Percentiles rank a stretch among this genome's conserved stretches.
Evolutionary conservation across 2,888 invertebrate species (phyloP).

Genomic region (Drosophila fulvimacula): DNA sequence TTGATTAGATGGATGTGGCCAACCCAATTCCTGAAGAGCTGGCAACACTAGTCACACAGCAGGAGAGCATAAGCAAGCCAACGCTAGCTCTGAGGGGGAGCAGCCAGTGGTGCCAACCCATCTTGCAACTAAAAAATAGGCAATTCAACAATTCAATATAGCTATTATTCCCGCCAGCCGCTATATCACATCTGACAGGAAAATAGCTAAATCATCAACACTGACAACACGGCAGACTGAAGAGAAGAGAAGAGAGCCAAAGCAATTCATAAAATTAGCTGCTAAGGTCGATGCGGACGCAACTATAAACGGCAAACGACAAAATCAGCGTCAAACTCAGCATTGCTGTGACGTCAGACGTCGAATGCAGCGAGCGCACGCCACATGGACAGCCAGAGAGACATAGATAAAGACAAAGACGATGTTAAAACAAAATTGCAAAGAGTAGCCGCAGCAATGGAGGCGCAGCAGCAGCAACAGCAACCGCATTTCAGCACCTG

Average conservation of each 20-base stretch:
- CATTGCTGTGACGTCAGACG: conserved; percentile 40
- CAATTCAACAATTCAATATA: too few species aligned
- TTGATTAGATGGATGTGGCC: too few species aligned
- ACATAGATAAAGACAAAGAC: conserved; percentile 14
- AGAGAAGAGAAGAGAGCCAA: conserved; percentile 11
- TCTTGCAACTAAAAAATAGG: too few species aligned
- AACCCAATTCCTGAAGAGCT: too few species aligned
- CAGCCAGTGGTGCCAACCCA: background rate
- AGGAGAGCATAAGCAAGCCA: conserved; percentile 10
- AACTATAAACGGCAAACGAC: conserved; percentile 30
- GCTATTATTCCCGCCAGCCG: too few species aligned
- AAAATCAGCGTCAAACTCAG: conserved; percentile 36
- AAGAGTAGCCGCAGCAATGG: conserved; percentile 21
- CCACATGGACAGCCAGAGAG: conserved; percentile 12
- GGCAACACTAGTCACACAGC: conserved; percentile 13
- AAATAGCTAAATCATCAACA: too few species aligned
- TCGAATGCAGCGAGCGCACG: conserved; percentile 22
- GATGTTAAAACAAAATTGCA: background rate
- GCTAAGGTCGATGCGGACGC: conserved; percentile 53
- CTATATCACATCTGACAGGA: too few species aligned
- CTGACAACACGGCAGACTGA: background rate
- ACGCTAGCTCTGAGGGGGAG: conserved; percentile 17
- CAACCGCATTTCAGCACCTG: conserved; percentile 60
- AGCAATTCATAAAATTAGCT: conserved; percentile 55
- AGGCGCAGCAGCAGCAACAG: conserved; percentile 24